phyloP scores from a whole-genome alignment of 1,140 invertebrate genomes.

The Tribolium madens region DNA sequence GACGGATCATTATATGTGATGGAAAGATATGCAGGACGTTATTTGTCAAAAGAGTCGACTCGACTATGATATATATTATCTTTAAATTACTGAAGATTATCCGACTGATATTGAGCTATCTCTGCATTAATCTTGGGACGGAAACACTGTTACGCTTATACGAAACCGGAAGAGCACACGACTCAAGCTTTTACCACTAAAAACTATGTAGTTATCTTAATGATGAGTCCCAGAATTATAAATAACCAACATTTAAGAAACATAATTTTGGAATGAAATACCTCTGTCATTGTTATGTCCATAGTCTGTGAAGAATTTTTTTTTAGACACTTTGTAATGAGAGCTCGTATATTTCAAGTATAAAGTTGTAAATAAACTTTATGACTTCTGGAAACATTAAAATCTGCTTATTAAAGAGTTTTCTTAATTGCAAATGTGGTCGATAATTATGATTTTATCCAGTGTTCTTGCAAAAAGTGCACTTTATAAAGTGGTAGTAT shows the following conservation, averaged over 20 bases:
- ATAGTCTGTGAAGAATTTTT: no score
- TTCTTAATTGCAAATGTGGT: slow-evolving; percentile 5
- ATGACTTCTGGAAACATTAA: background rate
- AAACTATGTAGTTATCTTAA: slow-evolving; percentile 39
- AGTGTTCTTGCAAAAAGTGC: background rate
- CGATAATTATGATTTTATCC: background rate
- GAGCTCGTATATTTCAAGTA: no score
- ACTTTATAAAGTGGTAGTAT: slow-evolving; percentile 42
- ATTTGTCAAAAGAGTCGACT: slow-evolving; percentile 43
- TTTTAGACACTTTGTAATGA: background rate
- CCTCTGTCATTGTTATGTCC: background rate
- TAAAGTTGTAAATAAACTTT: background rate
- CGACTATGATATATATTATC: slow-evolving; percentile 48
- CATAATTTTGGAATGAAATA: background rate
- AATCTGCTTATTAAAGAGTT: background rate
- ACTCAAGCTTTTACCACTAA: slow-evolving; percentile 44
- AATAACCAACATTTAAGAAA: background rate
- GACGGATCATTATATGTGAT: slow-evolving; percentile 32
- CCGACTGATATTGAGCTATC: slow-evolving; percentile 42
- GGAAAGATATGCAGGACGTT: slow-evolving; percentile 36
- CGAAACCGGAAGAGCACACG: slow-evolving; percentile 37
- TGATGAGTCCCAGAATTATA: background rate
- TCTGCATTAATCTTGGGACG: slow-evolving; percentile 38
- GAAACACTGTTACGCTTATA: slow-evolving; percentile 45
- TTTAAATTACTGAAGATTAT: slow-evolving; percentile 47